These are phyloP conservation scores for Oceanodroma tethys DNA, from an alignment of 2,113 vertebrate species.

Conservation along the genomic window DNA sequence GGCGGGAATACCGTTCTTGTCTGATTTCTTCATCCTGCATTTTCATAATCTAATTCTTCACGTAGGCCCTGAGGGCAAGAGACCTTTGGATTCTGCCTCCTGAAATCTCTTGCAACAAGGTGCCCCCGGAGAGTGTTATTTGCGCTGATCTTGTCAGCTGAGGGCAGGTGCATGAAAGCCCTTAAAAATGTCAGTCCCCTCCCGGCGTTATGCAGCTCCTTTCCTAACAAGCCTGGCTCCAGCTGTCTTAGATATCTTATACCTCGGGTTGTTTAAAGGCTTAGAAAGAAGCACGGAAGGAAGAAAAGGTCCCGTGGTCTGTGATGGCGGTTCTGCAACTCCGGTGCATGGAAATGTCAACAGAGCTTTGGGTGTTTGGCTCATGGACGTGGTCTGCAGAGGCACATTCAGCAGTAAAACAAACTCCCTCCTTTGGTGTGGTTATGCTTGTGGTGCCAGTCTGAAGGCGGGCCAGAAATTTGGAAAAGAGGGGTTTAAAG, in stretches of 20 bases:
- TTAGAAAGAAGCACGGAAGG: neutral
- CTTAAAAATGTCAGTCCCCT: neutral
- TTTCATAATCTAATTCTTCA: neutral
- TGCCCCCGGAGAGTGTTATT: neutral
- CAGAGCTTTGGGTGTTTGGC: neutral
- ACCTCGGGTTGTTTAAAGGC: neutral
- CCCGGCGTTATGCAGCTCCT: neutral
- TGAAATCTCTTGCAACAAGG: neutral
- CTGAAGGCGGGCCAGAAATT: neutral
- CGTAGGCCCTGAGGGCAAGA: neutral
- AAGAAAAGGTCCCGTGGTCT: neutral
- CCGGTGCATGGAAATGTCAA: fast-evolving
- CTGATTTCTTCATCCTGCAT: neutral
- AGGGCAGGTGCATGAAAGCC: neutral
- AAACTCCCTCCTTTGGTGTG: neutral
- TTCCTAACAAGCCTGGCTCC: neutral
- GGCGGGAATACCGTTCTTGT: neutral
- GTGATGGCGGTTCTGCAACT: neutral
- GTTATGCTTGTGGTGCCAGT: neutral
- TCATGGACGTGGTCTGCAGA: neutral
- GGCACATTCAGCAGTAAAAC: neutral
- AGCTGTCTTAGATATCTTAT: neutral
- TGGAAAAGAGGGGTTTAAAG: neutral
- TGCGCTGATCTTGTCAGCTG: neutral
- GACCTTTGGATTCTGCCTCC: neutral